phyloP scores from a whole-genome alignment of 64 coral and sea anemone genomes.

The Catalaphyllia jardinei region DNA sequence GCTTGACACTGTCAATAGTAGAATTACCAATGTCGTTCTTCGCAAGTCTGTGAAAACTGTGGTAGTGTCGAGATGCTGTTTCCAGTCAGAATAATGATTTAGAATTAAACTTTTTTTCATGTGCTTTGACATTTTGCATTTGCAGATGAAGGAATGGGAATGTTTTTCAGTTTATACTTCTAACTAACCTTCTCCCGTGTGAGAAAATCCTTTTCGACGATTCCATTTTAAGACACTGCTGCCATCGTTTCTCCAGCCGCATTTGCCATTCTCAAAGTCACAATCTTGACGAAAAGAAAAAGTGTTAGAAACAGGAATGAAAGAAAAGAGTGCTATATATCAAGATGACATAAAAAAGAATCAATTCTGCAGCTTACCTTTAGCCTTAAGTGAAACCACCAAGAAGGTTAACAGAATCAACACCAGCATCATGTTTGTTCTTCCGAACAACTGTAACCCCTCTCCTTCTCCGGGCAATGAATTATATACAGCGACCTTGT shows the following conservation, averaged over 20 bases:
- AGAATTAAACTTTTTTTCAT: no score
- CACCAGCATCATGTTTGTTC: not conserved
- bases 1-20: no score
- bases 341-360: not conserved
- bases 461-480: no score
- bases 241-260: slow-evolving; percentile 53
- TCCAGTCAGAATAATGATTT: no score
- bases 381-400: not conserved
- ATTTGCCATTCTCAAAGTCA: slow-evolving; percentile 72
- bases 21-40: no score
- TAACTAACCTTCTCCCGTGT: slow-evolving; percentile 29
- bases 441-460: no score
- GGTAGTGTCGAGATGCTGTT: no score
- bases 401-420: not conserved
- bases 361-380: not conserved
- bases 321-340: not conserved
- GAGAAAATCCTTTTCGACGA: slow-evolving; percentile 27
- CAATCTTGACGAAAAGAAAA: slow-evolving; percentile 18
- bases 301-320: not conserved
- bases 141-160: no score
- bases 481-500: no score
- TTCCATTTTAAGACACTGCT: slow-evolving; percentile 54
- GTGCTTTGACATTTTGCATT: no score
- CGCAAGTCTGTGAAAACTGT: no score
- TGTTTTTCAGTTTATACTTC: not conserved